A percentile compares a stretch with the other conserved stretches of the same genome.
These are phyloP conservation scores for Perizoma affinitatum DNA, from an alignment of 2,888 invertebrate species.

Conservation along the genomic window DNA sequence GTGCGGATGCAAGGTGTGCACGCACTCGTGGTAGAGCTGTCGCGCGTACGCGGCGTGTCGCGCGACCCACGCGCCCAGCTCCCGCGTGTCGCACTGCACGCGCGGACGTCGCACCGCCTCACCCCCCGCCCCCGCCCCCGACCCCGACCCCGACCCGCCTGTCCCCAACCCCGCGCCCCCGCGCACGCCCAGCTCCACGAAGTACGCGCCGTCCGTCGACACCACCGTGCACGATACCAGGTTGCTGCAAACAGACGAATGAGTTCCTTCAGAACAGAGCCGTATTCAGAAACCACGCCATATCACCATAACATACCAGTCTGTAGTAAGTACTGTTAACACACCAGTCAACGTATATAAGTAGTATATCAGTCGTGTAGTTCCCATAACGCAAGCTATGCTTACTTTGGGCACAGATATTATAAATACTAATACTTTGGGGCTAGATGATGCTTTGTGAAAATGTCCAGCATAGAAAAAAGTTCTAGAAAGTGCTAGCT, in stretches of 20 bases:
- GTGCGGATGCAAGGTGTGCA: constrained; percentile 86
- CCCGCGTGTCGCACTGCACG: constrained; percentile 90
- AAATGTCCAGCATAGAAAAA: too few relatives aligned
- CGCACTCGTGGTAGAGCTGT: constrained; percentile 91
- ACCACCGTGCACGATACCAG: constrained; percentile 87
- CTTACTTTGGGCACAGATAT: too few relatives aligned
- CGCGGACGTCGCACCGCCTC: constrained; percentile 86
- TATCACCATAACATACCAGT: neutral
- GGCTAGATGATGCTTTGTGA: too few relatives aligned
- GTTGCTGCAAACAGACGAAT: constrained; percentile 68
- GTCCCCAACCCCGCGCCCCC: constrained; percentile 74
- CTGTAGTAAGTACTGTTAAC: too few relatives aligned
- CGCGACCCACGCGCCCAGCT: constrained; percentile 88
- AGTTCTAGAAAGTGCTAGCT: too few relatives aligned
- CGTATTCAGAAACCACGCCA: neutral
- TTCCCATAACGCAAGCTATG: too few relatives aligned
- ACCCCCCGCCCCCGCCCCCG: constrained; percentile 72
- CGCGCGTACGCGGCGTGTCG: constrained; percentile 95
- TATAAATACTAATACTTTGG: too few relatives aligned
- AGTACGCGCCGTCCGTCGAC: constrained; percentile 82
- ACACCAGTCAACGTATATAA: too few relatives aligned
- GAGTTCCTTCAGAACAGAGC: too few relatives aligned
- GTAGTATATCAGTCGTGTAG: too few relatives aligned
- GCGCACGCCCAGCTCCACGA: constrained; percentile 88
- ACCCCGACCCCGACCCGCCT: constrained; percentile 77